Evolutionary conservation across 2,113 vertebrate species (phyloP).

Genomic region (Zapus hudsonius): DNA sequence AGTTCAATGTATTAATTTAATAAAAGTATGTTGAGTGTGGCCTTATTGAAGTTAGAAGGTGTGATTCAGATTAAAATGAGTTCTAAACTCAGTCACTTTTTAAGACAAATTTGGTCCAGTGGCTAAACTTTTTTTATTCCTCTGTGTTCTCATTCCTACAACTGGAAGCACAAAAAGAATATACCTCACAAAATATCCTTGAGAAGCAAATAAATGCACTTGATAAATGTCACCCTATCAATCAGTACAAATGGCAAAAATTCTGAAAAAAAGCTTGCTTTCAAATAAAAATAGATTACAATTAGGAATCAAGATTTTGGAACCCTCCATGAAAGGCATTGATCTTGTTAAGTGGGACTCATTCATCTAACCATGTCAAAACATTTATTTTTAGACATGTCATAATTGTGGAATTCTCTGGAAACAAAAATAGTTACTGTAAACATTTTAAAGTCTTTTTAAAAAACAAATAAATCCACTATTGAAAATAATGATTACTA

Average conservation of each 20-base stretch:
- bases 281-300: neutral
- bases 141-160: neutral
- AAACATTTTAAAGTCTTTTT: neutral
- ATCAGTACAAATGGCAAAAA: neutral
- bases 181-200: neutral
- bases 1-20: neutral
- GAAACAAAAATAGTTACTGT: neutral
- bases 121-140: neutral
- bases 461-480: neutral
- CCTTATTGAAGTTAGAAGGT: neutral
- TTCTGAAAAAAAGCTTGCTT: neutral
- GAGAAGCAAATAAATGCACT: neutral
- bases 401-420: neutral
- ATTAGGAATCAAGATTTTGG: neutral
- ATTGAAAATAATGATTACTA: neutral
- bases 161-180: neutral
- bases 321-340: neutral
- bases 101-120: neutral
- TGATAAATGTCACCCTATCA: neutral
- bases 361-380: neutral
- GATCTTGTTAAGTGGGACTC: neutral
- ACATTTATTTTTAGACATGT: neutral
- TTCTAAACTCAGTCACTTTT: neutral
- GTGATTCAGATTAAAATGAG: neutral
- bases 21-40: neutral